These are phyloP conservation scores for Australoheros scitulus DNA, from an alignment of 2,113 vertebrate species.

Conservation along the genomic window DNA sequence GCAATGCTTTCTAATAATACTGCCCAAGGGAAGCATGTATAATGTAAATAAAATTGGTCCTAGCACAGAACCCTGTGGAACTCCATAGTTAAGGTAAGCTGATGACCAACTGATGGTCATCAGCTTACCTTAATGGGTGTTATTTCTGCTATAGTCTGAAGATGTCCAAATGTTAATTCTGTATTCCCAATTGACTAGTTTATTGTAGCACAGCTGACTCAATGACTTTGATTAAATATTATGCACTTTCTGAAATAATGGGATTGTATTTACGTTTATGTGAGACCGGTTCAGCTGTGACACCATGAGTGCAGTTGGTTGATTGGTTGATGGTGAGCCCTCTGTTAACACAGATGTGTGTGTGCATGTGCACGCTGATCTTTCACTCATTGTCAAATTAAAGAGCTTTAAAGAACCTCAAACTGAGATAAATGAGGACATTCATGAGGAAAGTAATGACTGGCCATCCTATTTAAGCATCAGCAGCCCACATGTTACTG, in stretches of 20 bases:
- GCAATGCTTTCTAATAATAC: too few species aligned
- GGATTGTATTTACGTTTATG: background rate
- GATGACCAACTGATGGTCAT: background rate
- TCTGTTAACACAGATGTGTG: too few species aligned
- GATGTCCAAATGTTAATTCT: background rate
- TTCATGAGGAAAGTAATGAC: background rate
- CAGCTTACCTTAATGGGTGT: background rate
- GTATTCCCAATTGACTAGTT: background rate
- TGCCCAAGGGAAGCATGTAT: too few species aligned
- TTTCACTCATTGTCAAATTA: background rate
- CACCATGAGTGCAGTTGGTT: background rate
- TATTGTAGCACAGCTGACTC: background rate
- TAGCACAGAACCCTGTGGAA: too few species aligned
- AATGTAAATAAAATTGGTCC: too few species aligned
- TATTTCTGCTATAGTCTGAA: background rate
- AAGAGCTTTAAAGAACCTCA: background rate
- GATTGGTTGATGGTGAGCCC: too few species aligned
- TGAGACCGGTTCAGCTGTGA: background rate
- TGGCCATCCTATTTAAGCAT: background rate
- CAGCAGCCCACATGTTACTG: slow-evolving; percentile 52
- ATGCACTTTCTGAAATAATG: background rate
- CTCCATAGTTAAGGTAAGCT: background rate
- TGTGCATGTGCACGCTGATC: too few species aligned
- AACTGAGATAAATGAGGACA: background rate
- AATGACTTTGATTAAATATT: background rate